phyloP scores from a whole-genome alignment of 2,888 invertebrate genomes.

The Candidula unifasciata region DNA sequence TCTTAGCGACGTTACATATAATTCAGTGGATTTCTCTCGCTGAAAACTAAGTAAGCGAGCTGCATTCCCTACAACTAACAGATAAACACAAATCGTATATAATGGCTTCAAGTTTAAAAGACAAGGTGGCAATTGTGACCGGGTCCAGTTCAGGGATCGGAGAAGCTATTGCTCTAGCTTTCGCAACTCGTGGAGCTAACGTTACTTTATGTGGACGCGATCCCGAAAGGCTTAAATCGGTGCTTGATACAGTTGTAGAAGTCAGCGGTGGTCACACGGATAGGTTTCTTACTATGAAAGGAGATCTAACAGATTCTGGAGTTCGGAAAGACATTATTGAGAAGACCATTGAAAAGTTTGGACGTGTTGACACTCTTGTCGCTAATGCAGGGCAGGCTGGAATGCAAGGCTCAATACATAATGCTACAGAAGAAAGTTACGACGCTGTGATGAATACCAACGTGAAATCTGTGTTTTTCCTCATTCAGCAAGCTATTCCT shows the following conservation, averaged over 20 bases:
- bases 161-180: slow-evolving; percentile 42
- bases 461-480: slow-evolving; percentile 35
- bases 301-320: slow-evolving; percentile 10
- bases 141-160: slow-evolving; percentile 34
- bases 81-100: too few species aligned
- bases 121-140: slow-evolving; percentile 22
- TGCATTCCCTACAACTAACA: too few species aligned
- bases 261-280: slow-evolving; percentile 26
- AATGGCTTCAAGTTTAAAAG: background rate
- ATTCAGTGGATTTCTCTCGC: too few species aligned
- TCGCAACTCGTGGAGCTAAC: slow-evolving; percentile 32
- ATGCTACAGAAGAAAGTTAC: slow-evolving; percentile 35
- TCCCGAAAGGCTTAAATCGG: background rate
- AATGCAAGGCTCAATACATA: background rate
- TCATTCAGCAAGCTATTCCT: slow-evolving; percentile 41
- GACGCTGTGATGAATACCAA: slow-evolving; percentile 46
- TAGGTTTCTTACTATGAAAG: slow-evolving; percentile 1
- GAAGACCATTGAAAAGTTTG: slow-evolving; percentile 38
- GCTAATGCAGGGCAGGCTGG: slow-evolving; percentile 26
- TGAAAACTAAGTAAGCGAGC: too few species aligned
- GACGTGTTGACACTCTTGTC: slow-evolving; percentile 38
- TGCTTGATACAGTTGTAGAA: background rate
- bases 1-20: too few species aligned
- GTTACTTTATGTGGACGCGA: slow-evolving; percentile 39
- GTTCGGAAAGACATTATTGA: slow-evolving; percentile 2